These are phyloP conservation scores for Acrobasis consociella DNA, from an alignment of 2,888 invertebrate genomes.

Conservation along the genomic window DNA sequence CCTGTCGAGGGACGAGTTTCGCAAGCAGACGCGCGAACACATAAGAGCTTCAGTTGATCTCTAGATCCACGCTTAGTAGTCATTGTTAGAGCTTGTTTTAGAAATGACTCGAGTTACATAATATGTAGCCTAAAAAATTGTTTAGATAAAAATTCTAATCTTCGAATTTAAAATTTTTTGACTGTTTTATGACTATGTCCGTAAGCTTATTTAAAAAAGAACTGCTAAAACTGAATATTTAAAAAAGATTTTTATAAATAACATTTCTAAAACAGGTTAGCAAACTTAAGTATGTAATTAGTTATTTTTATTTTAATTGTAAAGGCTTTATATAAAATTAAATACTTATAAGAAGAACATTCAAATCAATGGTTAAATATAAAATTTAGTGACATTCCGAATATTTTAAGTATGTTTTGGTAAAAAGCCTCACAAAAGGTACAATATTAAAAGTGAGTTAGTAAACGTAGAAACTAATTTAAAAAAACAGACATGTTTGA, in stretches of 20 bases:
- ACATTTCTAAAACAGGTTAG: neutral
- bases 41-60: slow-evolving; percentile 83
- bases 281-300: neutral
- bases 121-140: neutral
- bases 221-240: no score
- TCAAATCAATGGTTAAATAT: neutral
- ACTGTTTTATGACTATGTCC: no score
- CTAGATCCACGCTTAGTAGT: slow-evolving; percentile 48
- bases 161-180: neutral
- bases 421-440: neutral
- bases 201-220: no score
- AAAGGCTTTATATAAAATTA: slow-evolving; percentile 2
- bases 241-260: no score
- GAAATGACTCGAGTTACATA: slow-evolving; percentile 4
- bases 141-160: neutral
- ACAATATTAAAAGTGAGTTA: neutral
- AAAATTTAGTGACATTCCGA: neutral
- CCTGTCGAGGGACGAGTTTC: slow-evolving; percentile 83
- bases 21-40: slow-evolving; percentile 68
- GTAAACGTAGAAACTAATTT: neutral
- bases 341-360: neutral
- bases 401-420: neutral
- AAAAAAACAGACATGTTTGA: neutral
- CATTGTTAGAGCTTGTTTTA: neutral
- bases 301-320: neutral